Evolutionary conservation across 2,113 vertebrate species (phyloP).

Genomic region (Xiphorhynchus elegans): DNA sequence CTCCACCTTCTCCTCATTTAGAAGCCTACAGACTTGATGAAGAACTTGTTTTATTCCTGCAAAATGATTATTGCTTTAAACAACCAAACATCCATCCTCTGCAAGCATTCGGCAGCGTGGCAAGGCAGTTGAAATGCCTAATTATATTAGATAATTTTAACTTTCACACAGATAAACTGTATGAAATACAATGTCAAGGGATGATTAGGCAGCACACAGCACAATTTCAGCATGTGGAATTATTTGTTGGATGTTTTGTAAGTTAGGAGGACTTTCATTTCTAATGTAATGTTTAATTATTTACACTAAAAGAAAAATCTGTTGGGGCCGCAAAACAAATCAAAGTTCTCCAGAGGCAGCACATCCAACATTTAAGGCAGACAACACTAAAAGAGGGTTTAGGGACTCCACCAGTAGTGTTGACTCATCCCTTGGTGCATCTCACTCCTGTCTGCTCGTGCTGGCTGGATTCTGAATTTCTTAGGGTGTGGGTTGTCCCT

Average conservation of each 20-base stretch:
- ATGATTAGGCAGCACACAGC: background rate
- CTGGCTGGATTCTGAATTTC: background rate
- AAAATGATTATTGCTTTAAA: background rate
- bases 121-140: background rate
- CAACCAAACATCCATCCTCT: background rate
- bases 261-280: background rate
- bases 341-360: background rate
- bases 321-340: background rate
- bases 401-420: background rate
- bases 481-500: background rate
- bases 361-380: background rate
- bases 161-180: background rate
- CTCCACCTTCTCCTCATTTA: background rate
- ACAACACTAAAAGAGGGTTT: background rate
- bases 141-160: background rate
- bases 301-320: background rate
- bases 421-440: background rate
- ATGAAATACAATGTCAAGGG: background rate
- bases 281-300: background rate
- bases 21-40: background rate
- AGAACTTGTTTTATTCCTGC: background rate
- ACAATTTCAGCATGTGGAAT: background rate
- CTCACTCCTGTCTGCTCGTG: background rate
- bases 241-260: background rate
- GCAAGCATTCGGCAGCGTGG: background rate